Evolutionary conservation across 1,140 invertebrate species (phyloP).

Genomic region (Gryllus bimaculatus): DNA sequence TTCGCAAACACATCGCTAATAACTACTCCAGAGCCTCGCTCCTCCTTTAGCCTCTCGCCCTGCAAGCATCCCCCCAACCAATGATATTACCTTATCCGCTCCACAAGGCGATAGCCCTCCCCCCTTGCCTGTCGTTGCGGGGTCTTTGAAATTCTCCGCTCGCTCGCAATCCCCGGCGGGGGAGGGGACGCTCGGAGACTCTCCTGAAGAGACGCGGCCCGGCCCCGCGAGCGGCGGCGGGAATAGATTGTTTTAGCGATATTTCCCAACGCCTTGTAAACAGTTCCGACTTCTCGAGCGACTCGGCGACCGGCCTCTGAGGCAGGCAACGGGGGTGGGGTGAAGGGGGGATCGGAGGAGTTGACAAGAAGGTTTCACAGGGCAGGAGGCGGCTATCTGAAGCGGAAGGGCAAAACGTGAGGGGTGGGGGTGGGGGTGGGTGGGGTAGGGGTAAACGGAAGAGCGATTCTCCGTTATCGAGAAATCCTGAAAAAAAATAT

Average conservation of each 20-base stretch:
- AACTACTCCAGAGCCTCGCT: not conserved
- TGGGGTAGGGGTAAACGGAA: too few species aligned
- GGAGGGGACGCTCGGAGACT: too few species aligned
- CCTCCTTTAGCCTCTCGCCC: not conserved
- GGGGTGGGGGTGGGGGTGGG: too few species aligned
- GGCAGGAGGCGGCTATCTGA: not conserved
- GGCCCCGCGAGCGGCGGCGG: not conserved
- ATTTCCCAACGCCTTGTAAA: slow-evolving; percentile 3
- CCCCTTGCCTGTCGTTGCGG: not conserved
- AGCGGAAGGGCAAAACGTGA: not conserved
- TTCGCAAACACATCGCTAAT: too few species aligned
- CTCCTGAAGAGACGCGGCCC: not conserved
- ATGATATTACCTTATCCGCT: not conserved
- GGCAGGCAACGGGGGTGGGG: too few species aligned
- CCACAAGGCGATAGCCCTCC: not conserved
- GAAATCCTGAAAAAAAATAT: too few species aligned
- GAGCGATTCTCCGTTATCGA: too few species aligned
- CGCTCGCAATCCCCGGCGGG: not conserved
- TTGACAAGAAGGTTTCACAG: too few species aligned
- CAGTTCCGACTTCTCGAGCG: not conserved
- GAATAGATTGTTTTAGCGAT: slow-evolving; percentile 5
- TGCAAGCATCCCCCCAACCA: not conserved
- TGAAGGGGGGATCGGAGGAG: too few species aligned
- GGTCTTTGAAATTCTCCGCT: not conserved
- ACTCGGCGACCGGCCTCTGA: too few species aligned